These are phyloP conservation scores for Bufotes viridis DNA, from an alignment of 2,797 vertebrate species.

Conservation along the genomic window DNA sequence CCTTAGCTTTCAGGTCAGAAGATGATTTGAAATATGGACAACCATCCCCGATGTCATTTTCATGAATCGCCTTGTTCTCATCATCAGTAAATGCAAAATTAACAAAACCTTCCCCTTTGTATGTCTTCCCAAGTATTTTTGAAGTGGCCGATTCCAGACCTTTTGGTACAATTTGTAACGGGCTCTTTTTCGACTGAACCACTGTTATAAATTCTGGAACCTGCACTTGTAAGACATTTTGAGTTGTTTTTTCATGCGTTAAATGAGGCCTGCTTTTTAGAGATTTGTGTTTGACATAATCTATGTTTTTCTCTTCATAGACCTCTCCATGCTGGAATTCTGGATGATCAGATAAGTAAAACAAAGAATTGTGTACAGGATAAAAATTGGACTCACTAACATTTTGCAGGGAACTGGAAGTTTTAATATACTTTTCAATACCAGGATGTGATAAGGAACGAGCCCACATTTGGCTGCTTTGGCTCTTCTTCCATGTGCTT, in stretches of 20 bases:
- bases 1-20: slow-evolving; percentile 17
- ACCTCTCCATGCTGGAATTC: slow-evolving; percentile 3
- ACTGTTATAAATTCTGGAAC: background rate
- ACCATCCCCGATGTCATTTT: slow-evolving; percentile 36
- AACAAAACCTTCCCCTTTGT: slow-evolving; percentile 68
- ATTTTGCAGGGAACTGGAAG: slow-evolving; percentile 26
- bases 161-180: slow-evolving; percentile 54
- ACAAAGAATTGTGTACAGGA: background rate
- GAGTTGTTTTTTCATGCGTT: background rate
- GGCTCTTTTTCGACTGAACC: background rate
- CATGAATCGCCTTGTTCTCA: slow-evolving; percentile 61
- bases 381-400: background rate
- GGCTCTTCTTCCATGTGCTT: slow-evolving; percentile 74
- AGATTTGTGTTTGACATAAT: slow-evolving; percentile 8
- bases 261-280: slow-evolving; percentile 1
- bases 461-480: slow-evolving; percentile 73
- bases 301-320: slow-evolving; percentile 16
- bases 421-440: slow-evolving; percentile 23
- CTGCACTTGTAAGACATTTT: background rate
- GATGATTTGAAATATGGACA: background rate
- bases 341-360: background rate
- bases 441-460: slow-evolving; percentile 73
- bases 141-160: slow-evolving; percentile 67
- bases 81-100: slow-evolving; percentile 77
- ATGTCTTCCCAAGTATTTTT: slow-evolving; percentile 72